Evolutionary conservation across 2,888 invertebrate species (phyloP).

Genomic region (Tiphia femorata): DNA sequence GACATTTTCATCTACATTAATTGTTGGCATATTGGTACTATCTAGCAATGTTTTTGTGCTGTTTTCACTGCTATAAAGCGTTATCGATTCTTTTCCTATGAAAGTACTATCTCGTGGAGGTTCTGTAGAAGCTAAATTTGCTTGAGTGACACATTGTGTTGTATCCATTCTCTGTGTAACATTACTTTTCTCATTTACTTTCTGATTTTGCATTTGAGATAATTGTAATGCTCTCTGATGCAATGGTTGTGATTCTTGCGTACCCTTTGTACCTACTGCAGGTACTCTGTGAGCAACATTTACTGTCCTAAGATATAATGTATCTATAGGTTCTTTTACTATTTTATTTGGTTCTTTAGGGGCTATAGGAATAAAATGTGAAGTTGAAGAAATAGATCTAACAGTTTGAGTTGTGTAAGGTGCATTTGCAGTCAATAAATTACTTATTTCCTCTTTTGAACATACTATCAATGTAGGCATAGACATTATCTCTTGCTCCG

Average conservation of each 20-base stretch:
- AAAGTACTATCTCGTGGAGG: background rate
- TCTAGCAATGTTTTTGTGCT: constrained; percentile 45
- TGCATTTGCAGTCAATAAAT: constrained; percentile 17
- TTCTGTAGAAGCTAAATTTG: constrained; percentile 1
- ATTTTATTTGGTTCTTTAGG: constrained; percentile 45
- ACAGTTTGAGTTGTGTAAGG: background rate
- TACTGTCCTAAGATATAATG: constrained; percentile 15
- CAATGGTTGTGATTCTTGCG: constrained; percentile 4
- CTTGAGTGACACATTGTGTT: background rate
- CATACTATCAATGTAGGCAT: constrained; percentile 59
- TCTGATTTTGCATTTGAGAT: background rate
- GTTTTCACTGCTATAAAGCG: constrained; percentile 56
- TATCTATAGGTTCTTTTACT: constrained; percentile 2
- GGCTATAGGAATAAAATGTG: constrained; percentile 55
- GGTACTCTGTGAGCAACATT: constrained; percentile 36
- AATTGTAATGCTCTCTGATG: background rate
- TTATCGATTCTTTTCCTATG: constrained; percentile 50
- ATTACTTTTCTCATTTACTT: background rate
- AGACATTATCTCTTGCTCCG: constrained; percentile 44
- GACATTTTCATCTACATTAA: constrained; percentile 53
- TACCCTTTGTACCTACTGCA: constrained; percentile 8
- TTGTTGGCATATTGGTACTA: constrained; percentile 45
- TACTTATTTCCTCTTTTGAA: constrained; percentile 49
- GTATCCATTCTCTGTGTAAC: background rate
- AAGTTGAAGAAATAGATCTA: constrained; percentile 20